A percentile compares a stretch with the other conserved stretches of the same genome.
phyloP scores from a whole-genome alignment of 2,888 invertebrate genomes.

The Drosophila prolongata region DNA sequence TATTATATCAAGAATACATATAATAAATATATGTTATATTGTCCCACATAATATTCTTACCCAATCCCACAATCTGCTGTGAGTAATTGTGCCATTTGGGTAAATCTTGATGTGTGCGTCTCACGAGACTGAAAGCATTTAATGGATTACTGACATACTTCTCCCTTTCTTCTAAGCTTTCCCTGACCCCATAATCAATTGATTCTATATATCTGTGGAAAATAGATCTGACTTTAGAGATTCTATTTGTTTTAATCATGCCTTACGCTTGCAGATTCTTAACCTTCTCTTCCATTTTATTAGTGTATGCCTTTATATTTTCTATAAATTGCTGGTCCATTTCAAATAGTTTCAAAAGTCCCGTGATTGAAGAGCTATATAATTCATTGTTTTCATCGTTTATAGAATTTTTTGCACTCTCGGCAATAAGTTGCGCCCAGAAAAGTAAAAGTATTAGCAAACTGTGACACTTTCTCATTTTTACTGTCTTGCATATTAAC shows the following conservation, averaged over 20 bases:
- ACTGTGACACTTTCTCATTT: conserved; percentile 8
- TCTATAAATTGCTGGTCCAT: conserved; percentile 7
- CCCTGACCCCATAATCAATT: background rate
- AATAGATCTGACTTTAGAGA: rapidly evolving
- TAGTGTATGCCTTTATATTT: conserved; percentile 9
- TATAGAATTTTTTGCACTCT: background rate
- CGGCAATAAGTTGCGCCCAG: background rate
- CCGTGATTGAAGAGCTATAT: conserved; percentile 1
- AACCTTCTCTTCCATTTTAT: conserved; percentile 23
- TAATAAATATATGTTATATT: too few species aligned
- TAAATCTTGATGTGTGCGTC: conserved; percentile 32
- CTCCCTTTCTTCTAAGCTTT: conserved; percentile 17
- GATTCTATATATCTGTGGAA: conserved; percentile 17
- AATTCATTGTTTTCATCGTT: background rate
- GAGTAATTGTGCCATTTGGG: conserved; percentile 37
- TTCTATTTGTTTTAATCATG: background rate
- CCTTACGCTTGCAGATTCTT: conserved; percentile 24
- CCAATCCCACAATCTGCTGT: conserved; percentile 14
- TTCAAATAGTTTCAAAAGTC: conserved; percentile 8
- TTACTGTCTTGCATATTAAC: background rate
- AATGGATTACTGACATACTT: conserved; percentile 39
- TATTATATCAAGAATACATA: too few species aligned
- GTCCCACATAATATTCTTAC: background rate
- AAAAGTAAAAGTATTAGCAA: background rate
- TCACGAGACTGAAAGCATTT: conserved; percentile 34